Base-by-base conservation (phyloP, 1,140 invertebrate species). In the Lamellibrachia luymesi region DNA sequence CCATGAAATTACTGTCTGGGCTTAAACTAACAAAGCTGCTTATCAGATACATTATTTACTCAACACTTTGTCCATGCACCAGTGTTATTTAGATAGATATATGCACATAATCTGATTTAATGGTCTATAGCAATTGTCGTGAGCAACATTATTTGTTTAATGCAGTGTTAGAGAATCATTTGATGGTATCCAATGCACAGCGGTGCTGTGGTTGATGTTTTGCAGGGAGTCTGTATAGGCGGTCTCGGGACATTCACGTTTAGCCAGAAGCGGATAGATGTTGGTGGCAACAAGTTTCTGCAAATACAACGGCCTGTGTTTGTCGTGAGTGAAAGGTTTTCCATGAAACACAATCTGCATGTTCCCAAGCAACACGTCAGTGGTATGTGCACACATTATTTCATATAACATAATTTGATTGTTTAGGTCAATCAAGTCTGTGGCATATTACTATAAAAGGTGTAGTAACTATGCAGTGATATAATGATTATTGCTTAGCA, bases 221-320 rank as follows among this genome's bases (percentile, higher is more conserved):
- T 94, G 64, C 93, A 96, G 96, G 96, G 95, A 91, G 96, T 96
- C 27, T 94, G 94, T 91, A 95, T 96, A 52, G 94, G 94, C 52
- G 94, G 95, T 10, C 94, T 96, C 51, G 96, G 96, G 13, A 96
- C 95, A 25, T 96, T 96, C 94, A 95, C 95, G 80, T 96, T 96
- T 93, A 94, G 95, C 38, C 96, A 96, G 93, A 95, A 95, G 92
- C 95, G 95, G 91, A 92, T 96, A 50, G 96, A 96, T 94, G 94
- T 96, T 25, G 96, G 96, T 8, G 95, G 96, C 92, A 96, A 96
- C 92, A 96, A 95, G 93, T 96, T 95, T 94, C 93, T 96, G 56
- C 93, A 96, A 50, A 95, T 96, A 51, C 96, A 96, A 93, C 93
- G 96, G 93, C 96, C 96, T 52, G 95, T 96, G 56, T 96, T 96